Conservation (phyloP, 2,888 invertebrate species). For the Morpho helenor region DNA sequence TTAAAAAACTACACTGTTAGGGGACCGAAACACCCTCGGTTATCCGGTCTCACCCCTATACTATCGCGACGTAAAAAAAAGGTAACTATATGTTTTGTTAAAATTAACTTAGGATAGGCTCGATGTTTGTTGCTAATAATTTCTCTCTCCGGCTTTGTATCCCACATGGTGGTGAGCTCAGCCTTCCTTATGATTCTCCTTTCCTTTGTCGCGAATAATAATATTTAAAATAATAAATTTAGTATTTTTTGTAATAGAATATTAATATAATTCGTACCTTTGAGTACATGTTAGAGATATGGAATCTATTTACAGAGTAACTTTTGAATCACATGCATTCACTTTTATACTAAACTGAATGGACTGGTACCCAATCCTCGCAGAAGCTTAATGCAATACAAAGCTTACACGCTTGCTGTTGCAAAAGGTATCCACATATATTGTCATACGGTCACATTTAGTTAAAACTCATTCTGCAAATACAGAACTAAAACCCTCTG, state of each 20-base stretch:
- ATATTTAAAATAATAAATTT: no score
- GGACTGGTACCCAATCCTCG: constrained; percentile 59
- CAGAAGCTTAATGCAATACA: constrained; percentile 42
- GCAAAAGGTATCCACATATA: constrained; percentile 30
- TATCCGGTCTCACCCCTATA: no score
- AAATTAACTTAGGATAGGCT: no score
- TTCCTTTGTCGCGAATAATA: no score
- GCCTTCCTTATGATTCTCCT: no score
- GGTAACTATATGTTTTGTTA: no score
- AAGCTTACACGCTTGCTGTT: constrained; percentile 21
- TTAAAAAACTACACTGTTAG: no score
- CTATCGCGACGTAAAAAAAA: no score
- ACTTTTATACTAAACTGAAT: constrained; percentile 57
- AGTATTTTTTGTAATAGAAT: not conserved
- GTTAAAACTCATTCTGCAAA: constrained; percentile 7
- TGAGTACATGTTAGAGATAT: constrained; percentile 53
- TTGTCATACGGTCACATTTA: constrained; percentile 27
- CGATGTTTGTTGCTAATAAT: no score
- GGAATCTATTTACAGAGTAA: constrained; percentile 52
- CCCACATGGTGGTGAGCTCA: no score
- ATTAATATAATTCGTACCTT: constrained; percentile 42
- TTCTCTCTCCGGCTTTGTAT: no score
- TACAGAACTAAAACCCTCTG: constrained; percentile 26
- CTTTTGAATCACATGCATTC: constrained; percentile 48
- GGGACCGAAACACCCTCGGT: no score